Conservation (phyloP, 2,113 vertebrate genomes). For the Leucopternis melanops region DNA sequence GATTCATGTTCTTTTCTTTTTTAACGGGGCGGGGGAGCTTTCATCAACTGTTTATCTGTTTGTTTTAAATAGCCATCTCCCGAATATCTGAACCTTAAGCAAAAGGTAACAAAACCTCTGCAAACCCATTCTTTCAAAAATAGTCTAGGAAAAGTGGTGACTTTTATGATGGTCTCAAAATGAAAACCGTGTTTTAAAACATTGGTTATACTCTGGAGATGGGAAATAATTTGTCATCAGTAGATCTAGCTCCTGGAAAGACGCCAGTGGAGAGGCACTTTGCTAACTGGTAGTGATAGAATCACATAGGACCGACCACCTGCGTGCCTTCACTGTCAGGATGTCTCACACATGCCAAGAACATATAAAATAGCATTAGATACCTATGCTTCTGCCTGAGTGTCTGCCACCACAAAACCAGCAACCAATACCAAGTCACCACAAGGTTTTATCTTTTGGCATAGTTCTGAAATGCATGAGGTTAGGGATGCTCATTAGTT, state of each 20-base stretch:
- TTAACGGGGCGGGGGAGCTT: background rate
- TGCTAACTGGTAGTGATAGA: background rate
- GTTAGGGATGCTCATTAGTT: background rate
- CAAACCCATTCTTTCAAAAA: background rate
- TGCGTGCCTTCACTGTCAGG: background rate
- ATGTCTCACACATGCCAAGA: background rate
- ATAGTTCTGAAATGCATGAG: background rate
- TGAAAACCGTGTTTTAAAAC: background rate
- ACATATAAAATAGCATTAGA: background rate
- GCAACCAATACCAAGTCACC: background rate
- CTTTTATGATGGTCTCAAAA: background rate
- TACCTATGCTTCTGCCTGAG: background rate
- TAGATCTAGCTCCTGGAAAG: background rate
- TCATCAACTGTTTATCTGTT: background rate
- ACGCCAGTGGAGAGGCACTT: background rate
- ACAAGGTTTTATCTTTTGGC: background rate
- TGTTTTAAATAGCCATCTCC: background rate
- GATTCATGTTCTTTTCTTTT: background rate
- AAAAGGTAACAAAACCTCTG: background rate
- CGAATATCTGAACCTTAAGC: background rate
- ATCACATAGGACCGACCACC: accelerated
- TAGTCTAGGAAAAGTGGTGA: background rate
- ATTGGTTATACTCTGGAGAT: background rate
- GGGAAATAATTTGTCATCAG: background rate
- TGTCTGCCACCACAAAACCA: background rate